Evolutionary conservation across 2,113 vertebrate genomes (phyloP).

Genomic region (Halcyon malimbica): DNA sequence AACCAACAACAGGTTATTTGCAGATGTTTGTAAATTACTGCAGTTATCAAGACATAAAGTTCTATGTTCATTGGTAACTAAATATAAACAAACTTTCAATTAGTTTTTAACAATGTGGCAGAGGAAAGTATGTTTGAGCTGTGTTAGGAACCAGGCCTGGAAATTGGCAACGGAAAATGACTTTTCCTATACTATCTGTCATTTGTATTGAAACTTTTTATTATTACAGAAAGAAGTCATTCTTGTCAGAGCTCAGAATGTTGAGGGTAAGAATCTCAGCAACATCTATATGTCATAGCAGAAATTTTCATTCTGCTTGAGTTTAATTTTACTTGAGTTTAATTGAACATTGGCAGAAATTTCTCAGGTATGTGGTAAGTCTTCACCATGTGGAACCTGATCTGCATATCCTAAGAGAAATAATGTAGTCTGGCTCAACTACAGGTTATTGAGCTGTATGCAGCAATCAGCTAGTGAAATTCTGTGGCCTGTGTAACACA

Average conservation of each 20-base stretch:
- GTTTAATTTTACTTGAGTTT: background rate
- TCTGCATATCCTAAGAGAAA: background rate
- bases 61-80: background rate
- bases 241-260: background rate
- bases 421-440: background rate
- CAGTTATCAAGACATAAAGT: background rate
- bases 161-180: too few relatives aligned
- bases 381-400: background rate
- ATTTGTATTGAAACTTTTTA: background rate
- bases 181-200: background rate
- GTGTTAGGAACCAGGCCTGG: too few relatives aligned
- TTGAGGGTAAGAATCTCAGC: background rate
- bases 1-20: background rate
- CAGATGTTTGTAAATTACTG: constrained; percentile 3
- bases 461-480: background rate
- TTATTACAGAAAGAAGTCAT: background rate
- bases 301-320: background rate
- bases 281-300: background rate
- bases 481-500: background rate
- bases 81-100: background rate
- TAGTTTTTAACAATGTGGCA: background rate
- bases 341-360: background rate
- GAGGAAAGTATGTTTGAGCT: background rate
- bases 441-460: background rate
- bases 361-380: background rate